These are phyloP conservation scores for Drosophila hamatofila DNA, from an alignment of 2,888 invertebrate species.

Conservation along the genomic window DNA sequence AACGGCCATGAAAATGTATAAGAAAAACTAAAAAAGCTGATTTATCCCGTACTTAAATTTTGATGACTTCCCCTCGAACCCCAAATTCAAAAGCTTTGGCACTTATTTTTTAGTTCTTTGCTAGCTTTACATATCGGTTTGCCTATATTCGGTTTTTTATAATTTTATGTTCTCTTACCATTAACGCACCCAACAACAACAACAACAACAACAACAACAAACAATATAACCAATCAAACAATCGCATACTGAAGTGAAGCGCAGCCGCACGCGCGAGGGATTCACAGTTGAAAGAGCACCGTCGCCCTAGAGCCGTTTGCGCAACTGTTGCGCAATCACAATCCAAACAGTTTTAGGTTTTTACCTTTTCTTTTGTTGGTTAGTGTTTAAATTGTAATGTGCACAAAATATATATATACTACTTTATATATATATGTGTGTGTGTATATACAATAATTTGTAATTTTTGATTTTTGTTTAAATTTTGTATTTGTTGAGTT, in stretches of 20 bases:
- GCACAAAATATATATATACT: neutral
- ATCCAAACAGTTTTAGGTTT: slow-evolving; percentile 56
- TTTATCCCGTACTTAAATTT: slow-evolving; percentile 18
- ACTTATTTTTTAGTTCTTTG: slow-evolving; percentile 39
- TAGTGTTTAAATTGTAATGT: slow-evolving; percentile 54
- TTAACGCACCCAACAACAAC: slow-evolving; percentile 69
- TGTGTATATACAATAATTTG: slow-evolving; percentile 9
- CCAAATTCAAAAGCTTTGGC: slow-evolving; percentile 35
- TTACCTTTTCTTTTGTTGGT: slow-evolving; percentile 62
- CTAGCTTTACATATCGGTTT: slow-evolving; percentile 64
- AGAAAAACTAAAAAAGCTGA: slow-evolving; percentile 9
- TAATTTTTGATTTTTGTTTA: slow-evolving; percentile 48
- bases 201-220: slow-evolving; percentile 30
- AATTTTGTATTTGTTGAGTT: slow-evolving; percentile 33
- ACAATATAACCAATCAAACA: slow-evolving; percentile 21
- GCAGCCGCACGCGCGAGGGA: slow-evolving; percentile 92
- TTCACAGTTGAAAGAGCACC: slow-evolving; percentile 88
- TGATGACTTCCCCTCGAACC: neutral
- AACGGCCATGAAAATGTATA: neutral
- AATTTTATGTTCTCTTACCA: slow-evolving; percentile 65
- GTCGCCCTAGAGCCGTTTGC: slow-evolving; percentile 82
- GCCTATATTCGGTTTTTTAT: slow-evolving; percentile 60
- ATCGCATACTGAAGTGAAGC: slow-evolving; percentile 87
- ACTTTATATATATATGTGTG: neutral
- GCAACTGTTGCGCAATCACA: slow-evolving; percentile 40